Conservation (phyloP, 2,888 invertebrate species). For the Portevinia maculata region DNA sequence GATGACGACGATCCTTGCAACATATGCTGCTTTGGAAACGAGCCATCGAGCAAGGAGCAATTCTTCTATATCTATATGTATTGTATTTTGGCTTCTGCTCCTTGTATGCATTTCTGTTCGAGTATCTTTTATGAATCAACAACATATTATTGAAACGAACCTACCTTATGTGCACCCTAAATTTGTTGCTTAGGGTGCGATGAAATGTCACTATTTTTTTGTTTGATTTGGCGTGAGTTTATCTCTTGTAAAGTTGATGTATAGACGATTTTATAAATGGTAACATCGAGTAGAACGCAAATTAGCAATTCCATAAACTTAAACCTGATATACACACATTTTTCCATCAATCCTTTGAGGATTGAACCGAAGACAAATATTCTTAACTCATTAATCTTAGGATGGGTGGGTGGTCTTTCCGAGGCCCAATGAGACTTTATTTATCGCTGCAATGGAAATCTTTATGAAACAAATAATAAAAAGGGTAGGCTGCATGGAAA, state of each 20-base stretch:
- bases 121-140: constrained; percentile 46
- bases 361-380: no score
- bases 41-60: constrained; percentile 42
- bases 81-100: constrained; percentile 57
- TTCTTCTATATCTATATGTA: constrained; percentile 45
- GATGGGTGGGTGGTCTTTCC: no score
- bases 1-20: constrained; percentile 70
- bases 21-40: constrained; percentile 70
- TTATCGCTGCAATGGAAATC: no score
- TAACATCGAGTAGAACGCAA: no score
- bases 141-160: constrained; percentile 44
- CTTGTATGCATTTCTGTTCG: constrained; percentile 40
- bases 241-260: not conserved
- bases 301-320: no score
- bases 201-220: constrained; percentile 19
- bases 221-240: not conserved
- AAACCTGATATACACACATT: no score
- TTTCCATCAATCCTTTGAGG: no score
- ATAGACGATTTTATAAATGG: not conserved
- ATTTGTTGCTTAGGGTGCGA: constrained; percentile 16
- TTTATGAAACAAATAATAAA: no score
- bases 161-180: constrained; percentile 26
- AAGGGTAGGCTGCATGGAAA: no score
- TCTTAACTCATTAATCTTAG: no score
- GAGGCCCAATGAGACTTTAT: no score